phyloP scores from a whole-genome alignment of 2,797 vertebrate genomes.

The Fringilla coelebs region DNA sequence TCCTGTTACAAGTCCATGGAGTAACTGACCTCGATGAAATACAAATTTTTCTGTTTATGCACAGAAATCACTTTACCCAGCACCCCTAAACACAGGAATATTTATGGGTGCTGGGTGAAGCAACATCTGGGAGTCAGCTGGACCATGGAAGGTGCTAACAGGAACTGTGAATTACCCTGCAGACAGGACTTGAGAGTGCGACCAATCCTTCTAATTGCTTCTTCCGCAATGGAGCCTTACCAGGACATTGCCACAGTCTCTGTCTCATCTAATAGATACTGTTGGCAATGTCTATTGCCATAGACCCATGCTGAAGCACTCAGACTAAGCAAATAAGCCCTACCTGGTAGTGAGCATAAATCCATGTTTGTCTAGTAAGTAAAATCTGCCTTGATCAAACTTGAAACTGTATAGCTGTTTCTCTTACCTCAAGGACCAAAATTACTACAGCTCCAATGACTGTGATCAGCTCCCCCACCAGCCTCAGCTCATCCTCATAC shows the following conservation, averaged over 20 bases:
- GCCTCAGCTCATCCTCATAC: conserved; percentile 81
- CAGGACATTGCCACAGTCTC: background rate
- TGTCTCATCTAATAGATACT: background rate
- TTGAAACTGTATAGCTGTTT: background rate
- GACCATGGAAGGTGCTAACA: background rate
- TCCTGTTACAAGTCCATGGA: background rate
- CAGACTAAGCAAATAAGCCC: background rate
- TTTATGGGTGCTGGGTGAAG: background rate
- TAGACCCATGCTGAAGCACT: background rate
- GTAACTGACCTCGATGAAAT: background rate
- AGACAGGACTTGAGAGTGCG: accelerated
- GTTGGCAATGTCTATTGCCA: background rate
- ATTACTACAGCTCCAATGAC: conserved; percentile 87
- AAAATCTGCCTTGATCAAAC: background rate
- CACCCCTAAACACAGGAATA: background rate
- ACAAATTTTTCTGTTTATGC: background rate
- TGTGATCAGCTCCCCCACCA: conserved; percentile 90
- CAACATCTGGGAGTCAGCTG: background rate
- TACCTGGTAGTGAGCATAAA: background rate
- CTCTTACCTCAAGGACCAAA: conserved; percentile 87
- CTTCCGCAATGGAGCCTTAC: background rate
- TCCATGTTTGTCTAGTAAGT: background rate
- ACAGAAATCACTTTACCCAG: background rate
- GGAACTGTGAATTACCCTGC: background rate
- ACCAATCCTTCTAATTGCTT: background rate